phyloP scores from a whole-genome alignment of 2,113 vertebrate genomes.

The Daphoenositta chrysoptera region DNA sequence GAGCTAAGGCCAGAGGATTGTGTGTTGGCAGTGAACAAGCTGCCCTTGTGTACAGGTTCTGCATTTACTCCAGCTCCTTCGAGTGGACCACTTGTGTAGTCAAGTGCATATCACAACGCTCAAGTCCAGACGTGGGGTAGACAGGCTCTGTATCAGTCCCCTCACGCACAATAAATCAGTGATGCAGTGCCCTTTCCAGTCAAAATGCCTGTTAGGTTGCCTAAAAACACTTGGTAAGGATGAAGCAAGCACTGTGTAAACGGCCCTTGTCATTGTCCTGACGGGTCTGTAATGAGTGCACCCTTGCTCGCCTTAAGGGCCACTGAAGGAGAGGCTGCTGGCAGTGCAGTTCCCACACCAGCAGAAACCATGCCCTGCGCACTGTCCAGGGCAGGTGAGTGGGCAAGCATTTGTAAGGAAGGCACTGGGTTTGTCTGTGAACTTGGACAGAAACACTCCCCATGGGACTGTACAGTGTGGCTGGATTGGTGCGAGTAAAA shows the following conservation, averaged over 20 bases:
- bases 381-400: fast-evolving
- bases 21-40: neutral
- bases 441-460: neutral
- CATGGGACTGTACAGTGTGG: neutral
- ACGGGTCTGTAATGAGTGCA: neutral
- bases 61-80: neutral
- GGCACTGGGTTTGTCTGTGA: neutral
- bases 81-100: neutral
- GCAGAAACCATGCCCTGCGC: neutral
- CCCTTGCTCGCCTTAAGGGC: neutral
- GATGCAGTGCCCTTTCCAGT: neutral
- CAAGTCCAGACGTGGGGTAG: neutral
- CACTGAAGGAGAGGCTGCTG: neutral
- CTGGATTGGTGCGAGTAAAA: neutral
- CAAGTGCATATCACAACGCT: neutral
- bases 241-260: neutral
- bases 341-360: fast-evolving
- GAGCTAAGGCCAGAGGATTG: neutral
- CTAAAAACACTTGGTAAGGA: neutral
- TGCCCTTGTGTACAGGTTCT: neutral
- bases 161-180: neutral
- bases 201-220: neutral
- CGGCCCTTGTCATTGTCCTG: neutral
- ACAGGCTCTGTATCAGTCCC: neutral
- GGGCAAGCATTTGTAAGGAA: neutral